Base-by-base conservation (phyloP, 2,888 invertebrate species). In the Ceramica pisi region DNA sequence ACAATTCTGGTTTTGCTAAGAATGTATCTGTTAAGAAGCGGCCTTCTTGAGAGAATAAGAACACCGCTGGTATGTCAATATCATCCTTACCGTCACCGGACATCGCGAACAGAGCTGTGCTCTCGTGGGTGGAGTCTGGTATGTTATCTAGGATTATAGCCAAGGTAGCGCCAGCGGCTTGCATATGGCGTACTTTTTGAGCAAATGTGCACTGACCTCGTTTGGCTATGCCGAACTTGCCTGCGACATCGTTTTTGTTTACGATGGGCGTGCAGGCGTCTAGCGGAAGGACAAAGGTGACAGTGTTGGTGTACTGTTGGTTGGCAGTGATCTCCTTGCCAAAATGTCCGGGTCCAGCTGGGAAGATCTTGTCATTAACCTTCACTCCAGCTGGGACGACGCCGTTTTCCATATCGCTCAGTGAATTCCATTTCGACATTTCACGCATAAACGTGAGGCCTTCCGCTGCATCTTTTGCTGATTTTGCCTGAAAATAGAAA, bases 401-500 rank as follows among this genome's bases (percentile, higher is more conserved):
- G 2, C 94, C 94, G 80, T 94, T 94, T 61, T 95, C 95, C 23
- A 88, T 82, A 67, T 97, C 97, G 88, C 98, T 97, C 75, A 97
- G 94, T 84, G 98, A 98, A 65, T 98, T 98, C 82, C 99, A 95
- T 90, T 99, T 98, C 1, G 99, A 97, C 98, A 99, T 99, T 94
- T 99, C 99, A 89, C 98, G 98, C 99, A 99, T 99, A 91, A 99
- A 99, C 19, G 98, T 96, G 48, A 99, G 95, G 0, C 99, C 99
- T 94, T 99, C 98, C 86, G 99, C 98, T 0, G 98, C 99, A 90
- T 99, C 98, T 84, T 98, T 97, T 0, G 98, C 96, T 14, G 98
- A 97, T 89, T 97, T 97, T 5, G 99, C 99, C 98, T 99, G 86
- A 53, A 70, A 67, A 44, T 23, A 10, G 10, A 19, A 38, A 44